Base-by-base conservation (phyloP, 2,113 vertebrate species). In the Actenoides hombroni region DNA sequence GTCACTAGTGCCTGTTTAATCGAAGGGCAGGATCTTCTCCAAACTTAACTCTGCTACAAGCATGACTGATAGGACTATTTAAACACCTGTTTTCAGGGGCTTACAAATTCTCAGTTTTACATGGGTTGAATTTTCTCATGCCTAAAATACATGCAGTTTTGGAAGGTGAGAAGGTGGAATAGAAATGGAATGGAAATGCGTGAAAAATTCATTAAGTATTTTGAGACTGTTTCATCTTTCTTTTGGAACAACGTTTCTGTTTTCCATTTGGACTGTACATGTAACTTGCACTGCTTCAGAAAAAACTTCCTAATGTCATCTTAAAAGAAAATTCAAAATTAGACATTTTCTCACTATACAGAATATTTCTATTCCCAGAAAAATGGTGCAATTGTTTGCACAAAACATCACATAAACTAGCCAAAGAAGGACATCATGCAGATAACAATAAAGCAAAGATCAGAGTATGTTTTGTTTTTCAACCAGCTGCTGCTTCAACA, bases 121-220 rank as follows among this genome's bases (percentile, higher is more conserved):
- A 16, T 35, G n/a, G 7, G 10, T 79, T 84, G 76, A 37, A 33
- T 84, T 91, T 96, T 86, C n/a, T 93, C 60, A 39, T 77, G 70
- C 33, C 37, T 92, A 37, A 91, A 92, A 54, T 69, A n/a, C 7
- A n/a, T 28, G 2, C 17, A 37, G 20, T 74, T 82, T 42, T 57
- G n/a, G 49, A 54, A 89, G 53, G 23, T 83, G 44, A 65, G 57
- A 94, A 81, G 48, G 37, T 92, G 56, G 51, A 53, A 28, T 53
- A 51, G 49, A 51, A 51, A 51, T 53, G 51, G 26, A 53, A 53
- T 28, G 51, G 26, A 53, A 53, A 48, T 28, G 77, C 31, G 42
- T 87, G 83, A 74, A 94, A 92, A 94, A 84, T 77, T 64, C 53
- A 86, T 86, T 78, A 68, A 44, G 33, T 84, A 54, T 84, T 94